These are phyloP conservation scores for Haliclystus octoradiatus DNA, from an alignment of 30 jellyfish, hydroid and myxozoan genomes.

Conservation along the genomic window DNA sequence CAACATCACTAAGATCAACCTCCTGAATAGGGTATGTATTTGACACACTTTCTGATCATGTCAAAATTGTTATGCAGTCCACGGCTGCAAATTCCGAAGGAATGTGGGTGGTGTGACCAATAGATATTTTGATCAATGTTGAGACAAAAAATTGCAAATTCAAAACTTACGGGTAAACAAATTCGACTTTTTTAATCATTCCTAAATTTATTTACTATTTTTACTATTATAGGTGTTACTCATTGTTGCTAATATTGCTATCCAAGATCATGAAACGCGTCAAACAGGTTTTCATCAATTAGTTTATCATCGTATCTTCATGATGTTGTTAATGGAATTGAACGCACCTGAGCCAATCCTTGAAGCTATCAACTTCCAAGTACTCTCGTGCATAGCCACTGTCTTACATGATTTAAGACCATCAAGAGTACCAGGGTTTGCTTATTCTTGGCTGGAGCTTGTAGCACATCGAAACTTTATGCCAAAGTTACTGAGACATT, in stretches of 20 bases:
- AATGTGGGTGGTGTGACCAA: too few species aligned
- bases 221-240: slow-evolving; percentile 53
- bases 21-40: slow-evolving; percentile 61
- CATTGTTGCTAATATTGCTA: slow-evolving; percentile 59
- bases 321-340: slow-evolving; percentile 67
- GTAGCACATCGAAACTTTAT: slow-evolving; percentile 81
- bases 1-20: slow-evolving; percentile 81
- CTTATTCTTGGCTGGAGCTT: slow-evolving; percentile 93
- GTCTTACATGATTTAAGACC: slow-evolving; percentile 84
- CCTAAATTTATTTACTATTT: not conserved
- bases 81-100: too few species aligned
- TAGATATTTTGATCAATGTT: too few species aligned
- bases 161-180: too few species aligned
- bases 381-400: slow-evolving; percentile 74
- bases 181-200: not conserved
- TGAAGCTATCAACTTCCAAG: slow-evolving; percentile 85
- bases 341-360: slow-evolving; percentile 96
- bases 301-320: slow-evolving; percentile 83
- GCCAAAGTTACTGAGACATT: slow-evolving; percentile 72
- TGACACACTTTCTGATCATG: too few species aligned
- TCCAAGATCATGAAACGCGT: slow-evolving; percentile 85
- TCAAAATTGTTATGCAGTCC: too few species aligned
- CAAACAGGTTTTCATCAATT: slow-evolving; percentile 79
- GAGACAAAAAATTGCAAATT: too few species aligned
- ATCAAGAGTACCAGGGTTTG: slow-evolving; percentile 90